Conservation (phyloP, 2,888 invertebrate species). For the Patella depressa region DNA sequence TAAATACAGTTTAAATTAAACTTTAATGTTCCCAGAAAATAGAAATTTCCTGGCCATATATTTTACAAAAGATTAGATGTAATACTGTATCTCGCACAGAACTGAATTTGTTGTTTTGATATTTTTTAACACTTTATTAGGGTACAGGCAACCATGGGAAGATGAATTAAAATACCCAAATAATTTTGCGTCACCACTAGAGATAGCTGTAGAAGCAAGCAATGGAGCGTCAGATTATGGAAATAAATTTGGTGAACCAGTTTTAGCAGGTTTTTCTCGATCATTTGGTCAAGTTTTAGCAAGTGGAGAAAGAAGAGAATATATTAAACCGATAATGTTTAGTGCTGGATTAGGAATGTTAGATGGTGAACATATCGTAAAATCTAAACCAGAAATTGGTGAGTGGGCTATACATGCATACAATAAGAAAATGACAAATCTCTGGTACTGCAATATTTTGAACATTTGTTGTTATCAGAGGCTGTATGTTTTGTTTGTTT, state of each 20-base stretch:
- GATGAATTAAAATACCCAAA: slow-evolving; percentile 80
- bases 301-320: slow-evolving; percentile 83
- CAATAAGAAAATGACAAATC: no score
- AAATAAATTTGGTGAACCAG: slow-evolving; percentile 98
- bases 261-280: slow-evolving; percentile 90
- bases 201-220: slow-evolving; percentile 94
- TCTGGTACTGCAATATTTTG: no score
- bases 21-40: no score
- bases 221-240: slow-evolving; percentile 99
- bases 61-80: no score
- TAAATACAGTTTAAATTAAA: no score
- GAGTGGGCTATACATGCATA: no score
- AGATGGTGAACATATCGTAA: slow-evolving; percentile 85
- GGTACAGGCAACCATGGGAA: slow-evolving; percentile 91
- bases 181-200: slow-evolving; percentile 90
- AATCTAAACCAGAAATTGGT: slow-evolving; percentile 83
- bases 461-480: no score
- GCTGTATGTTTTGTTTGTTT: no score
- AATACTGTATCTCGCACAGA: no score
- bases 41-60: no score
- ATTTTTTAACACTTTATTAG: slow-evolving; percentile 71
- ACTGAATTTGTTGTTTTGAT: not conserved
- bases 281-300: slow-evolving; percentile 85
- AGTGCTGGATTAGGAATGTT: slow-evolving; percentile 95
- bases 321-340: slow-evolving; percentile 99